Evolutionary conservation across 1,140 invertebrate genomes (phyloP).

Genomic region (Orchesella cincta): DNA sequence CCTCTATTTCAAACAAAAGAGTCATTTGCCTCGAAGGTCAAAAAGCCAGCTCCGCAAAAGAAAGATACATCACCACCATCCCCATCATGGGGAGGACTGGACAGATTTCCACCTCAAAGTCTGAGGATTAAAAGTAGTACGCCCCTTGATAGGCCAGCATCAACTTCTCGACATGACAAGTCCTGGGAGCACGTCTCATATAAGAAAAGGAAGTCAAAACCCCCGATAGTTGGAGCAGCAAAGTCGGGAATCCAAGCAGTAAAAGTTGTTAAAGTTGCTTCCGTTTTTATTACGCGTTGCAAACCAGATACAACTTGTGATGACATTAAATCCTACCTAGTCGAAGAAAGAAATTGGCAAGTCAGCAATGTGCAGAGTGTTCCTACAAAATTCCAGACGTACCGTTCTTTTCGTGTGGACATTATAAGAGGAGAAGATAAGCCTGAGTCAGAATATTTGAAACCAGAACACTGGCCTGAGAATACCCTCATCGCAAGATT

Average conservation of each 20-base stretch:
- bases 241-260: background rate
- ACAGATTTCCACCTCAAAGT: background rate
- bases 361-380: background rate
- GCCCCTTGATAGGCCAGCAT: too few relatives aligned
- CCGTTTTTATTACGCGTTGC: background rate
- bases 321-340: background rate
- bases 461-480: background rate
- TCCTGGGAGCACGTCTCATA: background rate
- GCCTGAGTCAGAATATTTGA: background rate
- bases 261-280: background rate
- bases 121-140: too few relatives aligned
- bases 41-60: background rate
- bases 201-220: background rate
- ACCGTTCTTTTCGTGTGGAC: background rate
- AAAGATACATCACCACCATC: background rate
- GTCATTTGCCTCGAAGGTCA: background rate
- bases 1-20: background rate
- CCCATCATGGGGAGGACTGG: background rate
- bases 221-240: background rate
- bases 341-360: background rate
- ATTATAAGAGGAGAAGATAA: background rate
- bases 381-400: background rate
- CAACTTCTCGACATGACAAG: background rate
- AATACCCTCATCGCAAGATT: background rate
- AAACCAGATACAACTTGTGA: background rate